Conservation (phyloP, 2,888 invertebrate species). For the Atherix ibis region DNA sequence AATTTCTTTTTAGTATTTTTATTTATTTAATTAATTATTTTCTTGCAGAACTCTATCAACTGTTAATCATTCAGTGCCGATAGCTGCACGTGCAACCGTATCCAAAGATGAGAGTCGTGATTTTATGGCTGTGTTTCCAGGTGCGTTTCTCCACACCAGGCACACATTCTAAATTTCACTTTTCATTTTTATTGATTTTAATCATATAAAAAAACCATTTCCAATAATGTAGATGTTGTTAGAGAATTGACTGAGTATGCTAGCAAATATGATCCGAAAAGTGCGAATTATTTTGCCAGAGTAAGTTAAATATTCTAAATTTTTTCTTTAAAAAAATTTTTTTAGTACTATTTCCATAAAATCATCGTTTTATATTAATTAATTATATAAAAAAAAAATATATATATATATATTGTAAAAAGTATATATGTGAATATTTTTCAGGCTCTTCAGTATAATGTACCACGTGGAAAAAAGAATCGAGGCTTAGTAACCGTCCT, state of each 20-base stretch:
- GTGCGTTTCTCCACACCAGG: constrained; percentile 13
- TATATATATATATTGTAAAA: not conserved
- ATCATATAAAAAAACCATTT: not conserved
- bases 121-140: constrained; percentile 75
- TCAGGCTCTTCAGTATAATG: constrained; percentile 78
- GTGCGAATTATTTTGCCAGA: constrained; percentile 63
- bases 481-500: constrained; percentile 57
- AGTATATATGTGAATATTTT: constrained; percentile 15
- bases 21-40: not conserved
- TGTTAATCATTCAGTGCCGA: constrained; percentile 25
- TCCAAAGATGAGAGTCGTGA: constrained; percentile 73
- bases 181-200: not conserved
- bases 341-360: not conserved
- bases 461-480: constrained; percentile 78
- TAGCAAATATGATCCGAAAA: constrained; percentile 54
- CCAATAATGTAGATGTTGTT: constrained; percentile 44
- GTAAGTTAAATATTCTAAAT: constrained; percentile 33
- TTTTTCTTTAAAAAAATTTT: not conserved
- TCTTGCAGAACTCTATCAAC: constrained; percentile 27
- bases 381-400: too few species aligned
- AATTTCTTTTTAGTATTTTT: not conserved
- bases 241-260: constrained; percentile 65
- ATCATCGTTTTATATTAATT: too few species aligned
- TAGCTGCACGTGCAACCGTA: constrained; percentile 44
- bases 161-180: not conserved